Conservation (phyloP, 2,797 vertebrate species). For the Pantherophis vulpinus region DNA sequence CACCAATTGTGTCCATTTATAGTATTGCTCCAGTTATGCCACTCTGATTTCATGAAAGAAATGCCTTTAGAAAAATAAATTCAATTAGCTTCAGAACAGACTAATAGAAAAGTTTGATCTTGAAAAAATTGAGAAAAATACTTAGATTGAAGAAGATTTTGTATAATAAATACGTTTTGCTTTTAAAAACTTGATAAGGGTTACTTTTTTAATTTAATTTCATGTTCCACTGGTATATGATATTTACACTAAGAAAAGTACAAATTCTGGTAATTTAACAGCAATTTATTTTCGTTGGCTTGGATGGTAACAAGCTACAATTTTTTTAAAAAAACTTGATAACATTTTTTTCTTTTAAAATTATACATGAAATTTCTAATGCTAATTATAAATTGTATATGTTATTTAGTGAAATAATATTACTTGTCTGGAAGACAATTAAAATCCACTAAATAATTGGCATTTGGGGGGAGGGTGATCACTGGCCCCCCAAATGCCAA, state of each 20-base stretch:
- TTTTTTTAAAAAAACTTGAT: not conserved
- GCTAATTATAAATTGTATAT: not conserved
- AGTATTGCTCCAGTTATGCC: conserved; percentile 59
- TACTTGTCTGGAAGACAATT: not conserved
- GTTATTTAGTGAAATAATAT: not conserved
- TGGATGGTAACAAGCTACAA: not conserved
- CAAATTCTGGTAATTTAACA: not conserved
- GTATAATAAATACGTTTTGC: not conserved
- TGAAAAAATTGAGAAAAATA: not conserved
- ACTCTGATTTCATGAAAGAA: conserved; percentile 56
- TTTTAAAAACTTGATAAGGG: not conserved
- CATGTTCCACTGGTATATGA: not conserved
- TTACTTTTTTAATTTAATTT: not conserved
- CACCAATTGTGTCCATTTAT: conserved; percentile 43
- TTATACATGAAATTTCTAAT: not conserved
- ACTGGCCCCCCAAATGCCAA: not conserved
- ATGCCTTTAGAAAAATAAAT: conserved; percentile 51
- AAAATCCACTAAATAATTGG: not conserved
- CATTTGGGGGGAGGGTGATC: not conserved
- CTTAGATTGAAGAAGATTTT: not conserved
- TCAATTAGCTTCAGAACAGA: conserved; percentile 47
- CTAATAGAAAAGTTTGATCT: conserved; percentile 1
- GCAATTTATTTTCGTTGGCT: not conserved
- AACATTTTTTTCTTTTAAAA: not conserved
- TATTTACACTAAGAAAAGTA: not conserved